Conservation (phyloP, 2,888 invertebrate species). For the Melanotus villosus region DNA sequence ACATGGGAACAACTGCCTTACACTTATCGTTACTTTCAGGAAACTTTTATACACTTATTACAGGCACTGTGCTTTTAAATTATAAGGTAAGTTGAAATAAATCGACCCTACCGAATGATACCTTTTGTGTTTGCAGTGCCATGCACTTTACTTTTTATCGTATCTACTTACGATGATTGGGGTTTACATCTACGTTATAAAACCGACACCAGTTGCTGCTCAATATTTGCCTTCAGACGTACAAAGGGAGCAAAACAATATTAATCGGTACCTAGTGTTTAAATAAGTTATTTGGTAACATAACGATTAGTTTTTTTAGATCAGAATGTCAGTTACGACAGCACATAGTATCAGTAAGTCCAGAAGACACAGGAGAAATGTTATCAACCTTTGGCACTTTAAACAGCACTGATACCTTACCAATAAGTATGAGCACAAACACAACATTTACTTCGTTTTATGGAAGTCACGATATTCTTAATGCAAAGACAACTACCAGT, state of each 20-base stretch:
- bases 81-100: slow-evolving; percentile 75
- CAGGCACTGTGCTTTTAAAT: slow-evolving; percentile 85
- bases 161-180: slow-evolving; percentile 84
- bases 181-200: slow-evolving; percentile 77
- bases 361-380: slow-evolving; percentile 67
- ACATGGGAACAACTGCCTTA: slow-evolving; percentile 86
- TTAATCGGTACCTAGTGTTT: slow-evolving; percentile 57
- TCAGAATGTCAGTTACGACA: slow-evolving; percentile 63
- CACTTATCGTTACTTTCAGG: slow-evolving; percentile 87
- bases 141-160: slow-evolving; percentile 85
- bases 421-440: slow-evolving; percentile 71
- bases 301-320: slow-evolving; percentile 30
- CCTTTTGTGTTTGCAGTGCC: slow-evolving; percentile 85
- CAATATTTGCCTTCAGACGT: slow-evolving; percentile 59
- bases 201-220: slow-evolving; percentile 71
- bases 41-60: slow-evolving; percentile 87
- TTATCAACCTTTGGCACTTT: slow-evolving; percentile 67
- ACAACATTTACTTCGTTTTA: slow-evolving; percentile 72
- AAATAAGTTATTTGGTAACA: background rate
- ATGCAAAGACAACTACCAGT: slow-evolving; percentile 56
- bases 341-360: slow-evolving; percentile 64
- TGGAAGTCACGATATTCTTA: slow-evolving; percentile 68
- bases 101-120: background rate
- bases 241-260: slow-evolving; percentile 62
- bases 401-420: slow-evolving; percentile 68